phyloP scores from a whole-genome alignment of 2,113 vertebrate genomes.

The Atherinomorus stipes region DNA sequence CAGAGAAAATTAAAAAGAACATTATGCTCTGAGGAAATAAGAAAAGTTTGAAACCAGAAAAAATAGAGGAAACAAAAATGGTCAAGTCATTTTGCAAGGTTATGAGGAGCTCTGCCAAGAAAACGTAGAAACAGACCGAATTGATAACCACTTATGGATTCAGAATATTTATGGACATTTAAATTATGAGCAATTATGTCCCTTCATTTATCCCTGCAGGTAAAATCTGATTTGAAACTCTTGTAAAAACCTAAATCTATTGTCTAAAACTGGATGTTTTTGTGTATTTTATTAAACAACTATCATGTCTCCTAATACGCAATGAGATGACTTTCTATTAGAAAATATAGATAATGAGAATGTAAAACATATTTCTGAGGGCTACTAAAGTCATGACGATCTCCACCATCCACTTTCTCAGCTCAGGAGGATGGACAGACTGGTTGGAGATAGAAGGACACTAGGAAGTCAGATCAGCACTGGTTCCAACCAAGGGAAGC shows the following conservation, averaged over 20 bases:
- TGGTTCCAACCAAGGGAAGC: too few relatives aligned
- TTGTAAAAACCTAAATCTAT: constrained; percentile 10
- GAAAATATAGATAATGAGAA: background rate
- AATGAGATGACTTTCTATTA: background rate
- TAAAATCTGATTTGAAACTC: constrained; percentile 1
- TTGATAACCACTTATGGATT: background rate
- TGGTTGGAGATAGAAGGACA: too few relatives aligned
- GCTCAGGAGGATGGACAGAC: too few relatives aligned
- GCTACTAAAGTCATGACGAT: too few relatives aligned
- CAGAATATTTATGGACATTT: background rate
- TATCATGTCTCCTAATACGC: background rate
- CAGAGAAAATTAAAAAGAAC: constrained; percentile 2
- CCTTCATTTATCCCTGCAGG: background rate
- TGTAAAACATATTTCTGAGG: background rate
- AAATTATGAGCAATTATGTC: background rate
- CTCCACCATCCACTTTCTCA: too few relatives aligned
- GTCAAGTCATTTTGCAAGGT: rapidly evolving
- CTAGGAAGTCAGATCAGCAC: too few relatives aligned
- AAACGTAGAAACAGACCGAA: background rate
- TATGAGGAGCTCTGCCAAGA: background rate
- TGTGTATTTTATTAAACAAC: background rate
- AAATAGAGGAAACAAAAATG: background rate
- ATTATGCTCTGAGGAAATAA: background rate
- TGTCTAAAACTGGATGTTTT: background rate
- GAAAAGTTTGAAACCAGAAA: background rate